Base-by-base conservation (phyloP, 2,113 vertebrate genomes). In the Motacilla alba region DNA sequence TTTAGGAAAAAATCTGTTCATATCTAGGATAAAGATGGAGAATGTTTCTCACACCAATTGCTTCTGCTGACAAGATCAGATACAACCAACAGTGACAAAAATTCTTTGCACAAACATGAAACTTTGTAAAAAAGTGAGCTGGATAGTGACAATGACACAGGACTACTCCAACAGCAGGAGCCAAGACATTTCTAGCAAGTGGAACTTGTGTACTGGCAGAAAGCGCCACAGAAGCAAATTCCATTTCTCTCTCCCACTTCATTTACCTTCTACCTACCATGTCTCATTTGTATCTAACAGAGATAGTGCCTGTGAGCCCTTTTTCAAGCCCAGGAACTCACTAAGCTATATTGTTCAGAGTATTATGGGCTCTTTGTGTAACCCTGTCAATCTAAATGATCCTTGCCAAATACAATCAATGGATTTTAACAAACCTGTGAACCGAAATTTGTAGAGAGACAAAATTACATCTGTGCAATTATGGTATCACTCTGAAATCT, bases 1-100 rank as follows among this genome's bases (percentile, higher is more conserved):
- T 92, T 95, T 93, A 96, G 94, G 79, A 68, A 83, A 91, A 94
- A 93, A 89, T 78, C 73, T 93, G 85, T 94, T 96, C 69, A 27
- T 87, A 92, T 89, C 66, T 94, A 76, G 80, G 73, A 84, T 96
- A 92, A 95, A 87, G 80, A 84, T 21, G 37, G 69, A 92, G 76
- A 56, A 77, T 19, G 6, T 60, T 96, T 94, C 78, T 91, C 73
- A 60, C 15, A 33, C 52, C 79, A 76, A 75, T 53, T 67, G 68
- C 75, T 86, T 39, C 52, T 35, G 44, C 68, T 90, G 69, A 66
- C 10, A n/a, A 76, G 50, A 96, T 50, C n/a, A 68, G 53, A 74
- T 52, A 87, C 56, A 91, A 93, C 31, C 72, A 84, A 55, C 15
- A 69, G 49, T 19, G 58, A 89, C 63, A 93, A 67, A 83, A 90